Evolutionary conservation across 2,113 vertebrate genomes (phyloP).

Genomic region (Empidonax alnorum): DNA sequence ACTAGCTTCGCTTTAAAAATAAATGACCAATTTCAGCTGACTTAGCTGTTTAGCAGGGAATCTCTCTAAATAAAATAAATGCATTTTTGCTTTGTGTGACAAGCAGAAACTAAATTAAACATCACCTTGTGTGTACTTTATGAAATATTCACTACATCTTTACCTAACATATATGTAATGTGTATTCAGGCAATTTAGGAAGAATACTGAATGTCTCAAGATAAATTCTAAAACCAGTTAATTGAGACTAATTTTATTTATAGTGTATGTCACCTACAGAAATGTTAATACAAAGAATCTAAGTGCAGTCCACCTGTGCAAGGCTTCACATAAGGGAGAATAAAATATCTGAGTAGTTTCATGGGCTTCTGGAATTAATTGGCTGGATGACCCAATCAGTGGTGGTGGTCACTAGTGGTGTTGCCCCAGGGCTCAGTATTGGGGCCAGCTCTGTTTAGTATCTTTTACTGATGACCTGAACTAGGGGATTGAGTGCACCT

Average conservation of each 20-base stretch:
- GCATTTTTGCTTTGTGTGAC: neutral
- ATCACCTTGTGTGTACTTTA: neutral
- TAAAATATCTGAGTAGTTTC: neutral
- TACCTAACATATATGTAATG: neutral
- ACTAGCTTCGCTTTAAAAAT: slow-evolving; percentile 19
- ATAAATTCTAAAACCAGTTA: neutral
- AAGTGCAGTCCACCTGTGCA: neutral
- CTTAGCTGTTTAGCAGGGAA: neutral
- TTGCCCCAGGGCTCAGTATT: neutral
- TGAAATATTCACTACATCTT: slow-evolving; percentile 24
- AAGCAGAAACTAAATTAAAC: slow-evolving; percentile 29
- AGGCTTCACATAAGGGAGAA: neutral
- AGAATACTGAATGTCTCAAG: neutral
- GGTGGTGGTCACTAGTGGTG: neutral
- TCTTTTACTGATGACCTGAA: neutral
- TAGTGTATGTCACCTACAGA: neutral
- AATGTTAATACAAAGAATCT: neutral
- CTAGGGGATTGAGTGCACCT: neutral
- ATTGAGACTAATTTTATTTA: neutral
- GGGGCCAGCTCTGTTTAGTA: neutral
- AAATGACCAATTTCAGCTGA: neutral
- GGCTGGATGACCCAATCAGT: neutral
- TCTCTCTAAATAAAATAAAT: neutral
- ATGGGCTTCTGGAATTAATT: neutral
- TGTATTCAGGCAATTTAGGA: neutral